Percentiles rank a stretch among this genome's conserved stretches.
phyloP scores from a whole-genome alignment of 64 coral and sea anemone species.

The Porites australiensis region DNA sequence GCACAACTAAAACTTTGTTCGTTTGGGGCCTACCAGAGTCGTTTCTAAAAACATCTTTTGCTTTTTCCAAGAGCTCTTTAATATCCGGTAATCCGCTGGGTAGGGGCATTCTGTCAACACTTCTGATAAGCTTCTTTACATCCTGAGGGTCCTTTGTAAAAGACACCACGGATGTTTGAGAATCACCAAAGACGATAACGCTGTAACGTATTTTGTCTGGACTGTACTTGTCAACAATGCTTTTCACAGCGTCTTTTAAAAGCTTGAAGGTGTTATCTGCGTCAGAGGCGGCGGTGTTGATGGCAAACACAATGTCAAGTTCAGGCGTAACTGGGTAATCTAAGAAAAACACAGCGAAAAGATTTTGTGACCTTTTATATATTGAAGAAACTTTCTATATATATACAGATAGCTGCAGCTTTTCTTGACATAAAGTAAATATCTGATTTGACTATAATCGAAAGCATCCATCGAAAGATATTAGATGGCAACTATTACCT shows the following conservation, averaged over 20 bases:
- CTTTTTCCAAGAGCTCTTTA: constrained; percentile 28
- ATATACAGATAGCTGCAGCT: too few species aligned
- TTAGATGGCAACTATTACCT: too few species aligned
- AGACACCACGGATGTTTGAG: not conserved
- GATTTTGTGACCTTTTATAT: too few species aligned
- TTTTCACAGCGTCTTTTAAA: constrained; percentile 46
- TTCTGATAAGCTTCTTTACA: constrained; percentile 1
- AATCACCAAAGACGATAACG: constrained; percentile 58
- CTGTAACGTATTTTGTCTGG: constrained; percentile 58
- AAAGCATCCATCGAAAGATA: too few species aligned
- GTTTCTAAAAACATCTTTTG: constrained; percentile 58
- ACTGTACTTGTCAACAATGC: constrained; percentile 50
- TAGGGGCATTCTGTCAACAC: constrained; percentile 15
- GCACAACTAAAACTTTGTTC: constrained; percentile 65
- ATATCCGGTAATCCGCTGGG: constrained; percentile 40
- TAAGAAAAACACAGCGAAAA: not conserved
- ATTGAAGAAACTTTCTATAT: too few species aligned
- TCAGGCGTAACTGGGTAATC: constrained; percentile 11
- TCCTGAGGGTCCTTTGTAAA: constrained; percentile 42
- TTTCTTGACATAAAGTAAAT: too few species aligned
- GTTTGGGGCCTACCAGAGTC: constrained; percentile 40
- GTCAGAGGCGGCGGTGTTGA: constrained; percentile 26
- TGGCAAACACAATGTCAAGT: constrained; percentile 70
- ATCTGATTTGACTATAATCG: too few species aligned
- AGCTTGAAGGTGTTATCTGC: constrained; percentile 7